Base-by-base conservation (phyloP, 2,888 invertebrate genomes). In the Conomelus anceps region DNA sequence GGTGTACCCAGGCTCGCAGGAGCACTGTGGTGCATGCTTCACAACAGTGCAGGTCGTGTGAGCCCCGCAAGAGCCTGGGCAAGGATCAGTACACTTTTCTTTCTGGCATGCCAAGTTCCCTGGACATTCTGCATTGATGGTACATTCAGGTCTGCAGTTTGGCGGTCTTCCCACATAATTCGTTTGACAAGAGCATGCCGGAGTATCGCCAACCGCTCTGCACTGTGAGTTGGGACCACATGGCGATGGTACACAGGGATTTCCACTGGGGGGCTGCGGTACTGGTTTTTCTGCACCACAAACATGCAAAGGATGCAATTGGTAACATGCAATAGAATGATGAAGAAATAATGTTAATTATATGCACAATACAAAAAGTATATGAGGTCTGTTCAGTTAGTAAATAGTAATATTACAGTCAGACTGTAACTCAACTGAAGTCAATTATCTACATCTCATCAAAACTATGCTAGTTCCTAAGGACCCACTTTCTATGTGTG, bases 201-300 rank as follows among this genome's bases (percentile, higher is more conserved):
- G 94, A 85, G 93, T 93, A 84, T 94, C 94, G 87, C 94, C 94
- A 34, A 94, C 92, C 90, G 94, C 93, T 23, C 94, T 93, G 91
- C 95, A 95, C 91, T 94, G 93, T 11, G 95, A 94, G 92, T 95
- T 94, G 7, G 95, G 94, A 23, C 95, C 95, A 92, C 95, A 95
- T 1, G 95, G 95, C 23, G 97, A 96, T 84, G 97, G 97, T 91
- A 96, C 93, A 93, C 98, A 98, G 89, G 97, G 97, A 93, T 97
- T 96, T 91, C 91, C 92, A 92, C 91, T 92, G 94, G 92, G 94
- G 92, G 86, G 24, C 63, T 23, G 23, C 20, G 41, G 89, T 24
- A 63, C 88, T 63, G 87, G 86, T 23, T 88, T 26, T 24, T 85
- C 88, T 89, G 84, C 23, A 88, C 84, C 23, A 88, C 22, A 88